Base-by-base conservation (phyloP, 92 coral and sea anemone species). In the Galaxea fascicularis region DNA sequence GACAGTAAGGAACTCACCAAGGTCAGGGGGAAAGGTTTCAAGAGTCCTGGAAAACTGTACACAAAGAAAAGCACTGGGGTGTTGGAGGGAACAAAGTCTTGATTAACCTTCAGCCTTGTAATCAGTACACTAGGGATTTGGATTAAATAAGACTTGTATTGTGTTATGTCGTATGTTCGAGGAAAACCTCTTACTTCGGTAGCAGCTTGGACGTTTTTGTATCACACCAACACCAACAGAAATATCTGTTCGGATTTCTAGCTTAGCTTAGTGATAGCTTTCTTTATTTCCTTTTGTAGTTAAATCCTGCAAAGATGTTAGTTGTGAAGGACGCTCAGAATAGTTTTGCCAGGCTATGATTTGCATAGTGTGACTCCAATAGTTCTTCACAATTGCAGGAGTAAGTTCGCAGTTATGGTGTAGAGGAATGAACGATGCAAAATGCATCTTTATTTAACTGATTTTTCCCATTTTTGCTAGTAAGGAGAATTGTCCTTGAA, bases 41-140 rank as follows among this genome's bases (percentile, higher is more conserved):
- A 90, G 80, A 92, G 98, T 79, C 98, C 98, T 25, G 98, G 98
- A 17, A 94, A 94, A 94, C 89, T 94, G 45, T 92, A 86, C 76
- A 87, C 73, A 77, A 89, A 88, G 84, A 83, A 63, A 20, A 71
- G 57, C 84, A 65, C 74, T 79, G 65, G 84, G 63, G 57, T 70
- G 44, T 27, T 20, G 35, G 87, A 74, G 47, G 73, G 47, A 41
- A 14, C 72, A 18, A 57, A 70, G 20, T 69, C 57, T 52, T 69
- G 85, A 69, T 71, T 69, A 31, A 53, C 20, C 70, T 44, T 65
- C 28, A 31, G 65, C 65, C 75, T 79, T 79, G 57, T 69, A 70
- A 31, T 57, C 85, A 52, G 68, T 66, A 81, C 62, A 46, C 20
- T 41, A 24, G 64, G 67, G 69, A 81, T 77, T 52, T 13, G 85